phyloP scores from a whole-genome alignment of 2,797 vertebrate species.

The Chaetophractus vellerosus region DNA sequence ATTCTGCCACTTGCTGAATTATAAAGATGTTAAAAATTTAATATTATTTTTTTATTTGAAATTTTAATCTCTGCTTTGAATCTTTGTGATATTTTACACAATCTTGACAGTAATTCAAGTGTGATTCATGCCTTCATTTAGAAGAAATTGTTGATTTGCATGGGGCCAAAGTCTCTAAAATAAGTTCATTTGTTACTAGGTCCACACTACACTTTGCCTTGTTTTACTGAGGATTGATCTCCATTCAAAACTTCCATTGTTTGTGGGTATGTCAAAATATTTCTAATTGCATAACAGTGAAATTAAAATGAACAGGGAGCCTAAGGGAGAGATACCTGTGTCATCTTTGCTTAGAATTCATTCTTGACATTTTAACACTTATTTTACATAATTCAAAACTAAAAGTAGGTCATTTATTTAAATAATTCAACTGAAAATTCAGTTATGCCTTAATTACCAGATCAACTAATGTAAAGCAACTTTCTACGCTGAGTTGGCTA shows the following conservation, averaged over 20 bases:
- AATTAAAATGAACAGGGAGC: not conserved
- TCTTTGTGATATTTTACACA: not conserved
- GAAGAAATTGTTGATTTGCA: not conserved
- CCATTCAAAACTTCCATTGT: not conserved
- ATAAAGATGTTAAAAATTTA: not conserved
- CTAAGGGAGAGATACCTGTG: not conserved
- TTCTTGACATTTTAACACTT: constrained; percentile 10
- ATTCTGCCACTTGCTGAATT: not conserved
- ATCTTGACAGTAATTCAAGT: not conserved
- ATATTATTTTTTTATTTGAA: not conserved
- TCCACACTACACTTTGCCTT: not conserved
- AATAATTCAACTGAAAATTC: constrained; percentile 34
- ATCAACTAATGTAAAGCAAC: not conserved
- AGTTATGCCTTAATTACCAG: constrained; percentile 22
- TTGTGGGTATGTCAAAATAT: not conserved
- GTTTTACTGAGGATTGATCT: not conserved
- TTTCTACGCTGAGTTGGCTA: not conserved
- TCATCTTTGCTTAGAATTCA: constrained; percentile 19
- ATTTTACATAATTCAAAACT: constrained; percentile 56
- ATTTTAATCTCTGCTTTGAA: not conserved
- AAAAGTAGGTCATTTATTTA: not conserved
- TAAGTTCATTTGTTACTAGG: not conserved
- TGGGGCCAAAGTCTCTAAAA: not conserved
- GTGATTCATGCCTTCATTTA: not conserved
- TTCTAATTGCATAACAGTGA: not conserved